phyloP scores from a whole-genome alignment of 2,797 vertebrate species.

The Thripadectes ignobilis region DNA sequence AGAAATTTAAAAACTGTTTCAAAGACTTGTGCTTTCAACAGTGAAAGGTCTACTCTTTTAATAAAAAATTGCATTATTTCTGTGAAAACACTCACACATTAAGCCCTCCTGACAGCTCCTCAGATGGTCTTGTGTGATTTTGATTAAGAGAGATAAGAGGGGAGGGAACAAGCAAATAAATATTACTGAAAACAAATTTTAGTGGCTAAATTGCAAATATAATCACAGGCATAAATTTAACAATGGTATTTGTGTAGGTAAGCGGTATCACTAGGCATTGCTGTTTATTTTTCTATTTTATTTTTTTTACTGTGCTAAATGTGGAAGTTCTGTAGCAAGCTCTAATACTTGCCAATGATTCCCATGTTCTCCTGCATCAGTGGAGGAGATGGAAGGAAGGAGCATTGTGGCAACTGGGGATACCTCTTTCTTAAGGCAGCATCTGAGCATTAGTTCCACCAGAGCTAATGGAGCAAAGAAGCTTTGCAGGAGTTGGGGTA shows the following conservation, averaged over 20 bases:
- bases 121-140: background rate
- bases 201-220: background rate
- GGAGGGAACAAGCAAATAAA: background rate
- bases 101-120: background rate
- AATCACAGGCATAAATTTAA: background rate
- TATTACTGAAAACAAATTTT: background rate
- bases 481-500: background rate
- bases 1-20: background rate
- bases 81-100: background rate
- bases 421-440: background rate
- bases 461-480: background rate
- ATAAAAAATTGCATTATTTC: background rate
- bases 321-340: background rate
- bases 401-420: background rate
- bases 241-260: rapidly evolving
- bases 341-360: background rate
- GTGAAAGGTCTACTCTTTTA: background rate
- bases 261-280: background rate
- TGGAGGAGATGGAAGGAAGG: background rate
- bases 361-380: background rate
- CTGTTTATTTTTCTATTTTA: rapidly evolving
- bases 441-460: background rate
- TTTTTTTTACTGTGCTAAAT: background rate
- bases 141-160: background rate
- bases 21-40: background rate